Evolutionary conservation across 2,797 vertebrate species (phyloP).

Genomic region (Gymnothorax javanicus): DNA sequence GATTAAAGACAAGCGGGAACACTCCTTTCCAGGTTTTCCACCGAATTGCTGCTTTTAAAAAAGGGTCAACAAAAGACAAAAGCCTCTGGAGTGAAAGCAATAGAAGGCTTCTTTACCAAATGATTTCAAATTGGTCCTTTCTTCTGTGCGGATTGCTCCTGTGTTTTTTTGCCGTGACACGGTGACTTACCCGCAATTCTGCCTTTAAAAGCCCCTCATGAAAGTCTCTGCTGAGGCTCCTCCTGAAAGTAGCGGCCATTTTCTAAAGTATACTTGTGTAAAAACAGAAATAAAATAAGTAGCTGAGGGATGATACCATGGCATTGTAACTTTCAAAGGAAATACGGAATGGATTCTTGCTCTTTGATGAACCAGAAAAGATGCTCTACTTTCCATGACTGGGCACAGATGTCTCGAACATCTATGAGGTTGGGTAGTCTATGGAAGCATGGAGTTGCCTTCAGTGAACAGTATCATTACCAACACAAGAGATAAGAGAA

Average conservation of each 20-base stretch:
- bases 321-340: constrained; percentile 67
- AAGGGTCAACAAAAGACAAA: constrained; percentile 88
- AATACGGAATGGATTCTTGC: constrained; percentile 59
- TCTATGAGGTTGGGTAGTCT: constrained; percentile 35
- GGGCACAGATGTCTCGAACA: constrained; percentile 58
- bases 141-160: constrained; percentile 82
- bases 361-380: constrained; percentile 59
- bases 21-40: constrained; percentile 69
- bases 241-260: constrained; percentile 71
- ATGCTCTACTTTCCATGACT: background rate
- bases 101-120: constrained; percentile 94
- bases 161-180: constrained; percentile 70
- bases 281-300: constrained; percentile 57
- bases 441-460: constrained; percentile 54
- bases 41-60: constrained; percentile 82
- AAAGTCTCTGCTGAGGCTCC: constrained; percentile 64
- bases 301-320: constrained; percentile 55
- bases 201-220: constrained; percentile 79
- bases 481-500: constrained; percentile 47
- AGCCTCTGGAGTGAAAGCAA: constrained; percentile 81
- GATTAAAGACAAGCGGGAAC: constrained; percentile 89
- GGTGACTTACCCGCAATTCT: constrained; percentile 76
- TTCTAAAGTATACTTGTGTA: constrained; percentile 74
- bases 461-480: background rate
- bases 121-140: constrained; percentile 98